Percentiles rank a stretch among this genome's conserved stretches.
Conservation (phyloP, 2,888 invertebrate species). For the Trisateles emortualis region DNA sequence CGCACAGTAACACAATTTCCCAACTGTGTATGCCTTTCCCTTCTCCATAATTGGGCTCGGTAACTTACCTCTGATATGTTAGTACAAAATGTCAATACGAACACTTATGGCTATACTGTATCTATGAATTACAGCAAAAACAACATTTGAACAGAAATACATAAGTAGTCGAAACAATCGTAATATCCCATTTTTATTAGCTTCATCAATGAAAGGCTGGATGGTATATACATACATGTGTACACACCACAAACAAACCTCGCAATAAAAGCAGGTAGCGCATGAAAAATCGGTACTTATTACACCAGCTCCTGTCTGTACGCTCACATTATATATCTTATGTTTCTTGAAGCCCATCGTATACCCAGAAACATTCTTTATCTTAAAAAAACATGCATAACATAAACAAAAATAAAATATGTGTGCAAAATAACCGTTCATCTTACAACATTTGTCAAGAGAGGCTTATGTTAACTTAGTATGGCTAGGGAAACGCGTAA, state of each 20-base stretch:
- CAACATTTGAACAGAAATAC: too few species aligned
- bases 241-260: conserved; percentile 32
- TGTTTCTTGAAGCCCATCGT: conserved; percentile 60
- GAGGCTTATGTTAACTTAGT: conserved; percentile 82
- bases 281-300: conserved; percentile 60
- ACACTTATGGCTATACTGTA: too few species aligned
- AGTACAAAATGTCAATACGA: too few species aligned
- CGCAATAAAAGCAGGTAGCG: conserved; percentile 48
- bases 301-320: conserved; percentile 53
- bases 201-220: conserved; percentile 23
- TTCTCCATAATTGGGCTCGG: too few species aligned
- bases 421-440: conserved; percentile 83
- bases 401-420: conserved; percentile 61
- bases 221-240: conserved; percentile 6
- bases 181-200: too few species aligned
- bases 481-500: conserved; percentile 74
- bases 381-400: conserved; percentile 66
- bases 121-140: too few species aligned
- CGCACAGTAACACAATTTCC: too few species aligned
- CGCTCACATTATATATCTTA: conserved; percentile 59
- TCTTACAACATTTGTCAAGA: conserved; percentile 85
- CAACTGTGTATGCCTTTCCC: too few species aligned
- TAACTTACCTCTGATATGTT: too few species aligned
- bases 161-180: too few species aligned
- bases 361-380: conserved; percentile 62